Base-by-base conservation (phyloP, 2,797 vertebrate species). In the Melanotaenia nigrans region DNA sequence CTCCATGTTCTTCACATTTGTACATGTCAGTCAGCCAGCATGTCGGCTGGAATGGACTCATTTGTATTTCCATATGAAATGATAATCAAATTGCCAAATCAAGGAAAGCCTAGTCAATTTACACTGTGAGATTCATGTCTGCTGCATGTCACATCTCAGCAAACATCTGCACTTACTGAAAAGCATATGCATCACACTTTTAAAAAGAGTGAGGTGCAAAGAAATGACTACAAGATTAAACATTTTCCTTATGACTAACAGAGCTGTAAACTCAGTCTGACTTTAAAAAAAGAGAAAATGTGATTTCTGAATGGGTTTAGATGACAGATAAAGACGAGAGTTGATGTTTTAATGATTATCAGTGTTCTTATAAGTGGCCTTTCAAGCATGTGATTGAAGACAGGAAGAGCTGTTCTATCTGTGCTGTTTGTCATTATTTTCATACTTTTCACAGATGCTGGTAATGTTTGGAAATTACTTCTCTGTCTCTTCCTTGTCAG, bases 361-460 rank as follows among this genome's bases (percentile, higher is more conserved):
- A 65, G 22, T 22, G 10, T 65, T 59, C 28, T 20, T 32, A 4
- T 32, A 13, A 60, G 56, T 55, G 28, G 28, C 53, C 20, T 75
- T 59, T 30, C 47, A 65, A 51, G 42, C 24, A 66, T 49, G 16
- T 67, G 4, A 58, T n/a, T 6, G n/a, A 61, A 35, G 49, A 56
- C 55, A 38, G 54, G 30, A 64, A 68, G 10, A 11, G 8, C 33
- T 71, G 1, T 14, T 62, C 1, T 28, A 16, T 32, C 12, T 35
- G 35, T 66, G 35, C n/a, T 3, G 53, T 71, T 73, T 75, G 68
- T 32, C 20, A 25, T 62, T 72, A 32, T 60, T 32, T 71, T 68
- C 56, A 53, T 62, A 12, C 25, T 28, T 38, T 24, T 62, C 49
- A 62, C 40, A 54, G 16, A 35, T 65, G 22, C 42, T 58, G 30